Base-by-base conservation (phyloP, 2,888 invertebrate genomes). In the Tiliacea aurago region DNA sequence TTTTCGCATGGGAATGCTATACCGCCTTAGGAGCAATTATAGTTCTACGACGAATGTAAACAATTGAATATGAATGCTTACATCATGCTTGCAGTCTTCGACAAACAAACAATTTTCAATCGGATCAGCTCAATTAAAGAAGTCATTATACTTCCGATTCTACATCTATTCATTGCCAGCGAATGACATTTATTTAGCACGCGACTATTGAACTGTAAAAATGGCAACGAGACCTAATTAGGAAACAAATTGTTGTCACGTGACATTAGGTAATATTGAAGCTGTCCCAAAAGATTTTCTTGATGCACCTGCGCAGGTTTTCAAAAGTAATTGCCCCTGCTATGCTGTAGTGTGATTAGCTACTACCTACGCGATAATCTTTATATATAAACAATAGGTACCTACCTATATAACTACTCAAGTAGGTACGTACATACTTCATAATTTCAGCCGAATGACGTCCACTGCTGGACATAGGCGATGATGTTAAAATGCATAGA, bases 141-240 rank as follows among this genome's bases (percentile, higher is more conserved):
- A 58, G 18, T 63, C 51, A 56, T 68, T 75, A 51, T 53, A 45
- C 59, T 56, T 56, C 45, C 49, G 37, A 41, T 23, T 62, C 45
- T 59, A 59, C 59, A n/a, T n/a, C n/a, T n/a, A n/a, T n/a, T 76
- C 59, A 56, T 47, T 67, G 70, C 69, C 59, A 81, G 71, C 71
- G 68, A 81, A 71, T 76, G 58, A 70, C 70, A 80, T 55, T n/a
- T 37, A 73, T 78, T 76, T 77, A 66, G 69, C 74, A 66, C 73
- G 65, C 55, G 55, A 59, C 45, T 79, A 28, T 53, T 72, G 61
- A 70, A 67, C 61, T 63, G 59, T 63, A 56, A 53, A 70, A 68
- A 80, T 70, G 59, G 67, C 47, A 43, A 11, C 28, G 23, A 43
- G 41, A 41, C 41, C 51, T 41, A 41, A 1, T 28, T 47, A 45